Evolutionary conservation across 2,888 invertebrate species (phyloP), one percentile per base, ranked within the genome.

Genomic region (Cryptophagus acutangulus): DNA sequence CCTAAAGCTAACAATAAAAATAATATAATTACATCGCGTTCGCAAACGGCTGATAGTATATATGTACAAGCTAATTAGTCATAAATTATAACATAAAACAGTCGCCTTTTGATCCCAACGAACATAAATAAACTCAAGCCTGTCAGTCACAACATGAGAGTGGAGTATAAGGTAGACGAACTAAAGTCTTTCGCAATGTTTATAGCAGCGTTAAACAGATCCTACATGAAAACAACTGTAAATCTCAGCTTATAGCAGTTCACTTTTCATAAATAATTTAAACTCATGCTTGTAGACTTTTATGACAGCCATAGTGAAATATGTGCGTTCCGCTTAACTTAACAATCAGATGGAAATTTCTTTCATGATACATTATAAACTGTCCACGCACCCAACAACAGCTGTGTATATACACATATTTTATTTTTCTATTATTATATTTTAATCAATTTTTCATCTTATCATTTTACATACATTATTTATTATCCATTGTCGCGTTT

Each of bases 71-170:
- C 58, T 63, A 65, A 65, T 65, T 64, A 63, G 60, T 57, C 63
- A 63, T 66, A 66, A 65, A 65, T 64, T 63, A 64, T 60, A 63
- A 62, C 60, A 59, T 61, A 63, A 63, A 64, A 62, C 64, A 61
- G 50, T 62, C 59, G 56, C 57, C 63, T 63, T 63, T 65, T 63
- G 64, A 63, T 64, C 61, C 57, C 49, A 52, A 59, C 52, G 55
- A 59, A 57, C 59, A 61, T 63, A 65, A 66, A 65, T 66, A 66
- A 63, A 62, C 61, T 52, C 48, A 43, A 50, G 48, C 55, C 56
- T 54, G 61, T 64, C 63, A 62, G 59, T 63, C 63, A 63, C 55
- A 61, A 55, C 55, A 54, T 45, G 12, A 26, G 26, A 26, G 3
- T n/a, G 16, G 31, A 5, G 46, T 36, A 40, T 51, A 60, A 64